These are phyloP conservation scores for Urocyon cinereoargenteus DNA, from an alignment of 2,797 vertebrate genomes.

Conservation along the genomic window DNA sequence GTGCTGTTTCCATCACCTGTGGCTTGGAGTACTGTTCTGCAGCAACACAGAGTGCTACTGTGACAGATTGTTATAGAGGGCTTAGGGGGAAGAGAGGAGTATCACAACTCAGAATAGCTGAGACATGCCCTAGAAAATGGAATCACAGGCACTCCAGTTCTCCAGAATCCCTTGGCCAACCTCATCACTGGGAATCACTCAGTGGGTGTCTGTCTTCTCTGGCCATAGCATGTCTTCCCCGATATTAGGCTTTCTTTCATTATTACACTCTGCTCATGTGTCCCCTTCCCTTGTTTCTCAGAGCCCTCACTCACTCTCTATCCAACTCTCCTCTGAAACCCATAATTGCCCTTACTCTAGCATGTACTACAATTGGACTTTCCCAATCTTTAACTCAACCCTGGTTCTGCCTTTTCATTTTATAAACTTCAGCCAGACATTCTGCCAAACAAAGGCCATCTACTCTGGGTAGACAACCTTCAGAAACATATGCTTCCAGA, in stretches of 20 bases:
- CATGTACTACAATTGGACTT: neutral
- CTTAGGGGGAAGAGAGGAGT: neutral
- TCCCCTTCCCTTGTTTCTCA: neutral
- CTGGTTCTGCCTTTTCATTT: neutral
- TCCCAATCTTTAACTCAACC: neutral
- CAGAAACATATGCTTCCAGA: conserved; percentile 11
- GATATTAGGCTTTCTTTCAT: neutral
- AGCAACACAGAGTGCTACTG: neutral
- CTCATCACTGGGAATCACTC: neutral
- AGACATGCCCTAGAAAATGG: neutral
- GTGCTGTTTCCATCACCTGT: neutral
- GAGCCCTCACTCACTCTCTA: neutral
- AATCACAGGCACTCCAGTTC: neutral
- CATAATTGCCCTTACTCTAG: neutral
- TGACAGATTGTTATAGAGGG: neutral
- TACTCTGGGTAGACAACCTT: conserved; percentile 4
- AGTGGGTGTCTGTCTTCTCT: neutral
- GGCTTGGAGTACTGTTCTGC: neutral
- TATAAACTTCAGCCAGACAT: neutral
- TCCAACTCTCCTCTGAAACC: neutral
- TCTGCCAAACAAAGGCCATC: neutral
- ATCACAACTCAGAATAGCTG: neutral
- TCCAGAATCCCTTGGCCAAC: neutral
- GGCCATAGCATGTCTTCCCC: neutral
- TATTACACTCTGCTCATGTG: neutral